Base-by-base conservation (phyloP, 2,113 vertebrate species). In the Microcebus murinus region DNA sequence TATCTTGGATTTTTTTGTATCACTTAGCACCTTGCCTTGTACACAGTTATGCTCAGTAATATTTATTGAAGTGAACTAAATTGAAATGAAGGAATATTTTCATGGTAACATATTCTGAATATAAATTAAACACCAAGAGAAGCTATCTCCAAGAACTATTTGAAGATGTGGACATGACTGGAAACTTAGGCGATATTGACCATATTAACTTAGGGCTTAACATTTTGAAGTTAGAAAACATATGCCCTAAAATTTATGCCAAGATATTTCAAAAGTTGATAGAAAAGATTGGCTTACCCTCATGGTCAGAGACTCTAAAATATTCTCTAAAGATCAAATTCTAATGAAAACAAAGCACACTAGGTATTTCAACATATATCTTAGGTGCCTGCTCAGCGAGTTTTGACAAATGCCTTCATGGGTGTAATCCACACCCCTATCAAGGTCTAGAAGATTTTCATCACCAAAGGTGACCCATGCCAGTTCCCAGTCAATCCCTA, bases 31-130 rank as follows among this genome's bases (percentile, higher is more conserved):
- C 4, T 93, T 65, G n/a, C 27, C 67, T 71, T 95, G 6, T 0
- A 59, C 18, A 83, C 12, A 85, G 27, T 57, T 94, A 61, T 85
- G 25, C 2, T 92, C 76, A 55, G 55, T 77, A 71, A 76, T 90
- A 86, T 67, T 67, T 96, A 91, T 36, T 73, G 67, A 92, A 27
- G 65, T 91, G 48, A 96, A 93, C 21, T 68, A 65, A 71, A 65
- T 74, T 93, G 34, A 92, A 80, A 71, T 86, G 9, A 89, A 81
- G 21, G 96, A 92, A 50, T 87, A 61, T 25, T 84, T 90, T 52
- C 21, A 81, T 17, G 74, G 25, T 74, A 71, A 61, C 12, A 14
- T 93, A 61, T 42, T 91, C 39, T 80, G 76, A 94, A 59, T 82
- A 42, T 45, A 90, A 96, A 87, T 65, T 71, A 73, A 91, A 39